Evolutionary conservation across 2,113 vertebrate species (phyloP), one percentile per base, ranked within the genome.

Genomic region (Pogona vitticeps): DNA sequence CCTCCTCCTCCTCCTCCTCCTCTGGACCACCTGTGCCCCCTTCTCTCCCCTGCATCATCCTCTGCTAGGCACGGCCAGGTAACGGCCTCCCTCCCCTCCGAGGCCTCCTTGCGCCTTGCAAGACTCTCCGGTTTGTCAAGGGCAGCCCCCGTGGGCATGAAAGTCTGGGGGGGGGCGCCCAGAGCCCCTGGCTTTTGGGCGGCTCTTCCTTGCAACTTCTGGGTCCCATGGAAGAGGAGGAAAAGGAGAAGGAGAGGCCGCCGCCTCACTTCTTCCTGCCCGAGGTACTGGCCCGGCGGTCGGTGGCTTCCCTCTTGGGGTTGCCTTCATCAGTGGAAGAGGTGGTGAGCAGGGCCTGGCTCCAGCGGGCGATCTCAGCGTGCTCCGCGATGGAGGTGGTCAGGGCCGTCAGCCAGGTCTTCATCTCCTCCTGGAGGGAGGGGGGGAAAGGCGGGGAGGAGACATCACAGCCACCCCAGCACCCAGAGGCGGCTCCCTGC

Each of bases 271-370:
- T 98, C 95, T 97, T 93, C 92, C 97, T 96, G 21, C 94, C 94
- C 0, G 94, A 93, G 9, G 90, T 84, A 13, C 98, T 98, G 3
- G 97, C 96, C 91, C 97, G 97, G 72, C 97, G 97, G 92, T 98
- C 98, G 81, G 96, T 96, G 12, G 46, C 46, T 52, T 98, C 98
- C 14, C 95, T 95, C 28, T 97, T 97, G 8, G 97, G 92, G 77
- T 93, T 97, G 82, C 97, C 98, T 92, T 99, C 98, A 56, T 98
- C 98, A 0, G 98, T 99, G 92, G 98, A 99, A 89, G 98, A 99
- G 89, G 98, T 99, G 94, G 98, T 98, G 93, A 97, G 97, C 92
- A 97, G 97, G 59, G 96, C 96, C 88, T 98, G 97, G 76, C 96
- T 96, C 97, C 96, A 97, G 90, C 97, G 98, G 90, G 96, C 94